Base-by-base conservation (phyloP, 1,140 invertebrate genomes). In the Galleria mellonella region DNA sequence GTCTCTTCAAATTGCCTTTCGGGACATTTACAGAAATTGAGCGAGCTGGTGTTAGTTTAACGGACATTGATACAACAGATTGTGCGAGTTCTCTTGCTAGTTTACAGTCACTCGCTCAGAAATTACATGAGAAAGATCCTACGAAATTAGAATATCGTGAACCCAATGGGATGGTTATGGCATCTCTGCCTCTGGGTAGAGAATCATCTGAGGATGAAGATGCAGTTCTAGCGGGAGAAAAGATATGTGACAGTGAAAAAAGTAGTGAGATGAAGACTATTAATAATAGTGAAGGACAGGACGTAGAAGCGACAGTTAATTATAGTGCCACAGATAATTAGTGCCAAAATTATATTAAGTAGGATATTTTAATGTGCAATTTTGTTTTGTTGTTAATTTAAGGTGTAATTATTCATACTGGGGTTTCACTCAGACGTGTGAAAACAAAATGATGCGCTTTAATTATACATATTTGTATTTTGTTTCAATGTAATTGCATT, bases 21-120 rank as follows among this genome's bases (percentile, higher is more conserved):
- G 97, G 97, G n/a, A 96, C 96, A 17, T 98, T 96, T 72, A 96
- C 96, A 14, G 96, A 97, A 86, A 94, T 98, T 67, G 97, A 98
- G 81, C 88, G 96, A 14, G 94, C 93, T 11, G 94, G 96, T 31
- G 90, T 96, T 32, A 95, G 95, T 83, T 88, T 97, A 47, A 97
- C 95, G 51, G 96, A 97, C 81, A 98, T 97, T 63, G 96, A 97
- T 75, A 97, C 96, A 1, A 94, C 94, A 13, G 96, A 97, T 86
- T 97, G 96, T 88, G 94, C 96, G 68, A 96, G 96, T 88, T 96
- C 95, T 50, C 88, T 97, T 48, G 92, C 93, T 61, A 97, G 95
- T 83, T 88, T 90, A 9, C 86, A 95, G 89, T 78, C 90, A 51
- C 84, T 97, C 60, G 95, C 95, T 35, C 91, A 94, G 59, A 94